phyloP scores from a whole-genome alignment of 2,888 invertebrate species.

The Odontocolon sp. region DNA sequence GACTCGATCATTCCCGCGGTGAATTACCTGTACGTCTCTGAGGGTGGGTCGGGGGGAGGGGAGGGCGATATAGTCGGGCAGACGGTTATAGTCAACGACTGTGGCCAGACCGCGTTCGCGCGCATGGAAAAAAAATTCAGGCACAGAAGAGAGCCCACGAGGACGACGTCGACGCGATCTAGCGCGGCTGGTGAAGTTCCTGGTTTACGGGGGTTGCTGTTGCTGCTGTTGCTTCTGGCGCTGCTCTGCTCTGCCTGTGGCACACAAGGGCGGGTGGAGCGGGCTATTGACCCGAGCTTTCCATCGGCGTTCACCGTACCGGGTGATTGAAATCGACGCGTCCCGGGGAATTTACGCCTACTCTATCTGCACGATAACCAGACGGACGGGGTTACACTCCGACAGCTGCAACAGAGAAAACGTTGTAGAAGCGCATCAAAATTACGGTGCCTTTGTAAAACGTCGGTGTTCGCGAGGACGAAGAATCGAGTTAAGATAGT shows the following conservation, averaged over 20 bases:
- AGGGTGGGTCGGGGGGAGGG: slow-evolving; percentile 8
- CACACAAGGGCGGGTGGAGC: slow-evolving; percentile 1
- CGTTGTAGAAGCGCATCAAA: no score
- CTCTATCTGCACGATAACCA: slow-evolving; percentile 29
- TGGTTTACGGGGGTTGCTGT: slow-evolving; percentile 14
- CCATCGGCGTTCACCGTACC: slow-evolving; percentile 70
- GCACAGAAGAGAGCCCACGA: neutral
- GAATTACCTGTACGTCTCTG: slow-evolving; percentile 70
- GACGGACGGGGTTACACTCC: slow-evolving; percentile 25
- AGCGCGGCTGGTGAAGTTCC: slow-evolving; percentile 34
- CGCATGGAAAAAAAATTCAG: slow-evolving; percentile 19
- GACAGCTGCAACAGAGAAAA: slow-evolving; percentile 7
- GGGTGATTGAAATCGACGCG: slow-evolving; percentile 73
- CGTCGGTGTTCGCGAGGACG: no score
- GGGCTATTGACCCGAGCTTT: slow-evolving; percentile 71
- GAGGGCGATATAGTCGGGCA: slow-evolving; percentile 45
- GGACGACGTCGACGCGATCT: slow-evolving; percentile 40
- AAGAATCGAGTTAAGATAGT: no score
- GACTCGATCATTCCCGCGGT: slow-evolving; percentile 72
- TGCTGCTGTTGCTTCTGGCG: slow-evolving; percentile 11
- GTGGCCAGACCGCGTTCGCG: slow-evolving; percentile 17
- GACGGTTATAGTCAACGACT: slow-evolving; percentile 24
- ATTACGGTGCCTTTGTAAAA: no score
- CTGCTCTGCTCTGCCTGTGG: slow-evolving; percentile 9
- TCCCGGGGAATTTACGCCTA: slow-evolving; percentile 69